Percentiles rank a stretch among this genome's conserved stretches.
Conservation (phyloP, 2,113 vertebrate species). For the Paralichthys olivaceus region DNA sequence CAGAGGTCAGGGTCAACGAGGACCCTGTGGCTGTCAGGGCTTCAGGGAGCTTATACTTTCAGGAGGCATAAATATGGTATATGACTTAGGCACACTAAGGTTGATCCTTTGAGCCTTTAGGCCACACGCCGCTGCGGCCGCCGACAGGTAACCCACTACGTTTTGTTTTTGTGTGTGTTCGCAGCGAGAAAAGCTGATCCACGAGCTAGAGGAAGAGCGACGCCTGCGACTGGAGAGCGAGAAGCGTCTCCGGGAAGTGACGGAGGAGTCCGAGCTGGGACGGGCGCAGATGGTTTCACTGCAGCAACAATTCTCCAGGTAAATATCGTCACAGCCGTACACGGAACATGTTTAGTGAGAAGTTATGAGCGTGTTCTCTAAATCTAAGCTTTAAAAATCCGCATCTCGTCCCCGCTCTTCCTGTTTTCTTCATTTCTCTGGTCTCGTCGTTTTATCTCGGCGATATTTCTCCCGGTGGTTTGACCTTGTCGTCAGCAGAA, state of each 20-base stretch:
- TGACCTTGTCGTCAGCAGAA: slow-evolving; percentile 19
- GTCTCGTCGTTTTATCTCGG: background rate
- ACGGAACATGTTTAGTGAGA: no score
- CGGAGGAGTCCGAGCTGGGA: slow-evolving; percentile 87
- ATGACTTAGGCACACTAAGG: background rate
- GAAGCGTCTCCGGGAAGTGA: slow-evolving; percentile 88
- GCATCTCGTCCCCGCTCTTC: background rate
- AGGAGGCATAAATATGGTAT: background rate
- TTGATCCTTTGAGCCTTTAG: slow-evolving; percentile 30
- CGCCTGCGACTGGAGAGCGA: slow-evolving; percentile 91
- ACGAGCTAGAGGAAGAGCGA: slow-evolving; percentile 93
- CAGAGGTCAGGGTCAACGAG: slow-evolving; percentile 16
- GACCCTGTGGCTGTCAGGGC: background rate
- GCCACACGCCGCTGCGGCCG: background rate
- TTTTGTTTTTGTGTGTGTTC: slow-evolving; percentile 33
- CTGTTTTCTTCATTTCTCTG: background rate
- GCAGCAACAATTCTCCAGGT: slow-evolving; percentile 93
- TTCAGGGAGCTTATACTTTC: background rate
- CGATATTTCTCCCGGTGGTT: background rate
- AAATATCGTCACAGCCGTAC: slow-evolving; percentile 9
- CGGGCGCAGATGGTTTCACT: slow-evolving; percentile 89
- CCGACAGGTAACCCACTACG: background rate
- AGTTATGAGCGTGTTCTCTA: background rate
- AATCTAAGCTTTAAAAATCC: background rate
- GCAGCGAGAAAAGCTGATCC: slow-evolving; percentile 94